phyloP scores from a whole-genome alignment of 2,113 vertebrate species.

The Hyaena hyaena region DNA sequence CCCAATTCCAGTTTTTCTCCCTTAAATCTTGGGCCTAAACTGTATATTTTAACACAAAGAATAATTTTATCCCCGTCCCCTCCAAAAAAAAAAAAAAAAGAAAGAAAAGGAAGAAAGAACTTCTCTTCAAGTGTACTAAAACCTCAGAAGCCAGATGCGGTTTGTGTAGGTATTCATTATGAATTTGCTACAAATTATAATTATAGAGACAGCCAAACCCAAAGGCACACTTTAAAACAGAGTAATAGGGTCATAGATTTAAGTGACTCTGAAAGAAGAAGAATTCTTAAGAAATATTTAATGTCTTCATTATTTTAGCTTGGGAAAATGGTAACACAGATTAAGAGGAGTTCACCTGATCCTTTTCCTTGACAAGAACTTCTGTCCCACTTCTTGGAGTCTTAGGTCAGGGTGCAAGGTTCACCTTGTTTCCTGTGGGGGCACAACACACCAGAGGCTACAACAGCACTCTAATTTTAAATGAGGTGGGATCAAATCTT shows the following conservation, averaged over 20 bases:
- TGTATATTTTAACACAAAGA: background rate
- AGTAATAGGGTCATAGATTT: background rate
- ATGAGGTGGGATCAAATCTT: background rate
- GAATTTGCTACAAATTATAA: slow-evolving; percentile 59
- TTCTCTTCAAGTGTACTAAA: slow-evolving; percentile 10
- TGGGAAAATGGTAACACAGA: background rate
- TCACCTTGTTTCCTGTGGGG: background rate
- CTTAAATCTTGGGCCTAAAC: background rate
- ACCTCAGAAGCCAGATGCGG: slow-evolving; percentile 33
- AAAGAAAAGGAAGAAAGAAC: background rate
- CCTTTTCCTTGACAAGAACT: background rate
- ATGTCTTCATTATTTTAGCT: slow-evolving; percentile 26
- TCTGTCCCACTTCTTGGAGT: background rate
- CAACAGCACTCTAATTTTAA: background rate
- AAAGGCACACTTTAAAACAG: background rate
- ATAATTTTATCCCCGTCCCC: background rate
- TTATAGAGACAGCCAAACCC: slow-evolving; percentile 40
- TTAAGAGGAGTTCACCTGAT: background rate
- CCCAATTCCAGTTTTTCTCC: background rate
- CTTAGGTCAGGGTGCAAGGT: background rate
- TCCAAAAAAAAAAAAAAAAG: background rate
- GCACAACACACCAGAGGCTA: accelerated
- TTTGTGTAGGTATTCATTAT: slow-evolving; percentile 29
- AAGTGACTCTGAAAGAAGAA: slow-evolving; percentile 13
- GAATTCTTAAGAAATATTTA: slow-evolving; percentile 19